Evolutionary conservation across 30 jellyfish, hydroid and myxozoan species (phyloP), one percentile per base, ranked within the genome.

Genomic region (Mastigias papua): DNA sequence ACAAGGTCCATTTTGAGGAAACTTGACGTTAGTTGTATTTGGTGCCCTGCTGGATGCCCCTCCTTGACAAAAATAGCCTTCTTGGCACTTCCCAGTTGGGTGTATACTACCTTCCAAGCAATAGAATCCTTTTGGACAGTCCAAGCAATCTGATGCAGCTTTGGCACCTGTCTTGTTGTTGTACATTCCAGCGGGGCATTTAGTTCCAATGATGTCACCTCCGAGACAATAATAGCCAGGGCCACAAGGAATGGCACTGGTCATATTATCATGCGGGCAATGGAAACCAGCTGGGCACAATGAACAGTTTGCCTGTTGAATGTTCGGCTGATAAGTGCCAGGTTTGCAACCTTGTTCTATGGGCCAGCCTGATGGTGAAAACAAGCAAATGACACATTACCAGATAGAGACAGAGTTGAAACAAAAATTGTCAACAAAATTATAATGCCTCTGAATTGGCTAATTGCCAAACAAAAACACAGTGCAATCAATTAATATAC

Each of bases 141-240:
- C 93, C 13, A 31, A 34, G 57, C 99, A 96, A 51, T 73, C 90
- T 11, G 91, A 68, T 46, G 75, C 84, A 10, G 48, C 35, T 4
- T 65, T 80, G 33, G 90, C 89, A 35, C 99, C 99, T 19, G 99
- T 68, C 23, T 65, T 73, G 91, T 96, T 96, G 90, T 88, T 96
- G 64, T 70, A 96, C 26, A 94, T 96, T 31, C 99, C 99, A 30
- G 91, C 88, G 19, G 99, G 99, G 80, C 99, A 96, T 34, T 89
- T 79, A 21, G 58, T 73, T 19, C 94, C 94, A 7, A 58, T 63
- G 1, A 95, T 93, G 25, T 69, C 85, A 16, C 97, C 97, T 76
- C 96, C 96, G 25, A 97, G 97, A 57, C 99, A 96, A 84, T 96
- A 96, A 87, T 86, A 88, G 27, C 99, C 99, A 21, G 34, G 69